Base-by-base conservation (phyloP, 2,113 vertebrate genomes). In the Corythoichthys intestinalis region DNA sequence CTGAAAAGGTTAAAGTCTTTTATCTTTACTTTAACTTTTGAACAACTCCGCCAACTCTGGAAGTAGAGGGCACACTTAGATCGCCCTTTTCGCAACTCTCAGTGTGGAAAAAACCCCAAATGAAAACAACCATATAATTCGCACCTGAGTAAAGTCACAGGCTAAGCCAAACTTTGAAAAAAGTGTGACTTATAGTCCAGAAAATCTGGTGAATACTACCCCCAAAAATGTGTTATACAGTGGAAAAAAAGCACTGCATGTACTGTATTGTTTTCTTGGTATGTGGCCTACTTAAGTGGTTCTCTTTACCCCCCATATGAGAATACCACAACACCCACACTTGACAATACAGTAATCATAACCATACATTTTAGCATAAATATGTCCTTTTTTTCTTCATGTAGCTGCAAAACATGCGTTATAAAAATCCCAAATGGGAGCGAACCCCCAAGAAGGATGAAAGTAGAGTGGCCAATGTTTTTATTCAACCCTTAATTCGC, bases 381-480 rank as follows among this genome's bases (percentile, higher is more conserved):
- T 39, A 60, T 37, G 37, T 34, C 9, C 37, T 49, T 14, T 35
- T 6, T 47, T 46, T 65, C 46, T 52, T 71, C 20, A 14, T 10
- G 9, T 34, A 37, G 15, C 37, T 44, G 2, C 52, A 64, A 37
- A 47, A 20, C 17, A 59, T 54, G 6, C n/a, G 20, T 39, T 37
- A 4, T 66, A 39, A 62, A 28, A 75, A 72, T 66, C 28, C 37
- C 35, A 65, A 68, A 35, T 39, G 9, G 10, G 65, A 60, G 39
- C 37, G 41, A 66, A 38, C 1, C 39, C 4, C 38, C 10, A 13
- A 39, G 35, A 65, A 20, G 8, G 60, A 56, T 20, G 1, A 66
- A 65, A 62, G 35, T 12, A 64, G 63, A 48, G 38, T 50, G n/a
- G 20, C 57, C 60, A 20, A 53, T 72, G 69, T 77, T 84, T 81